phyloP scores from a whole-genome alignment of 2,113 vertebrate species.

The Myocastor coypus region DNA sequence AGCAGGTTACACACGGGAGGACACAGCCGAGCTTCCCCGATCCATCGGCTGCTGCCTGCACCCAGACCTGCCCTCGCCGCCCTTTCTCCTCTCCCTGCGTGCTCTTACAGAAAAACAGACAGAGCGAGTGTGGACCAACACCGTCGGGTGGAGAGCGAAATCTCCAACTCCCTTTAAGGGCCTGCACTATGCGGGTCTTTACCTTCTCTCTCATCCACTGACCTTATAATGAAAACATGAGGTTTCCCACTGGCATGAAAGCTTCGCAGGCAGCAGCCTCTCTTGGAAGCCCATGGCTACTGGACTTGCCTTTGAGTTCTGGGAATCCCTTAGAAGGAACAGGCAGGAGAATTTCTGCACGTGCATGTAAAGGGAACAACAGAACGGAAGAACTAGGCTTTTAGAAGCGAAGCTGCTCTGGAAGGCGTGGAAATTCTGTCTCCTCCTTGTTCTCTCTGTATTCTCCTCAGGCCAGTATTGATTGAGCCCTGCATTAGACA shows the following conservation, averaged over 20 bases:
- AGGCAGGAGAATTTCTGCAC: not conserved
- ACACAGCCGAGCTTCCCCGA: accelerated
- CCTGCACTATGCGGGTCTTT: not conserved
- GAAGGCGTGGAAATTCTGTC: not conserved
- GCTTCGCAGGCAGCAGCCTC: not conserved
- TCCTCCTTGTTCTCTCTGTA: not conserved
- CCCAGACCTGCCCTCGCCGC: accelerated
- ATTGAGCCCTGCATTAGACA: not conserved
- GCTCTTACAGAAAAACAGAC: not conserved
- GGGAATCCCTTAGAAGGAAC: not conserved
- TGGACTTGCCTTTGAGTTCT: not conserved
- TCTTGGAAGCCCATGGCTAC: too few relatives aligned
- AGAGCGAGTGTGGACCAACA: not conserved
- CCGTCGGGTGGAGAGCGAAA: not conserved
- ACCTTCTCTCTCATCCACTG: not conserved
- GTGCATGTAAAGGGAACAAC: not conserved
- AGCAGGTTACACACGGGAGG: not conserved
- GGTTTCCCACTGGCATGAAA: not conserved
- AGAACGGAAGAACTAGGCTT: too few relatives aligned
- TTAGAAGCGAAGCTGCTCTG: accelerated
- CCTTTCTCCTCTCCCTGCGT: not conserved
- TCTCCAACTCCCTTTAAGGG: not conserved
- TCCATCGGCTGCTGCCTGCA: too few relatives aligned
- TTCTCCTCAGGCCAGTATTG: not conserved
- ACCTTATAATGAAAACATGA: not conserved